phyloP scores from a whole-genome alignment of 2,113 vertebrate species.

The Picathartes gymnocephalus region DNA sequence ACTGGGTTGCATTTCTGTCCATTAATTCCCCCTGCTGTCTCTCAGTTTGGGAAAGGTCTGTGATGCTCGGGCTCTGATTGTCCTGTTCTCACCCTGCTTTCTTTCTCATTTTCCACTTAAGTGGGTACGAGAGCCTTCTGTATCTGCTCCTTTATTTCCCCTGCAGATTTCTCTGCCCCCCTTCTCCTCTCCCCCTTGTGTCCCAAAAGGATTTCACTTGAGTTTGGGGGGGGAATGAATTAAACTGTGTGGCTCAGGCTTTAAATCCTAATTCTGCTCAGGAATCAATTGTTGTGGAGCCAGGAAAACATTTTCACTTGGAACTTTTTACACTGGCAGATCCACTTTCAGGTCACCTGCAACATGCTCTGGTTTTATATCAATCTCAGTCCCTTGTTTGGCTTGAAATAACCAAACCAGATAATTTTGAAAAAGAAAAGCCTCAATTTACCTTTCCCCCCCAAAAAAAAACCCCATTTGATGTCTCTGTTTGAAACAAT shows the following conservation, averaged over 20 bases:
- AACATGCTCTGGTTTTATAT: neutral
- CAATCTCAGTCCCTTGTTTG: neutral
- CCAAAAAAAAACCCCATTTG: neutral
- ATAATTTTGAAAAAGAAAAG: constrained; percentile 15
- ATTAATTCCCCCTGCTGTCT: constrained; percentile 53
- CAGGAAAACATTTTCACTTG: constrained; percentile 5
- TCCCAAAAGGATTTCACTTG: neutral
- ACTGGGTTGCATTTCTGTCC: constrained; percentile 30
- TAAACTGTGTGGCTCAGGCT: neutral
- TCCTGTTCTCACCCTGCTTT: neutral
- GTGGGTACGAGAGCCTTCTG: neutral
- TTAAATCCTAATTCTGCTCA: constrained; percentile 9
- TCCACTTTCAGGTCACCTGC: neutral
- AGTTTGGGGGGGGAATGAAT: neutral
- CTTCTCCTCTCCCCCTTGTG: neutral
- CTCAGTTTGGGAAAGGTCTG: constrained; percentile 16
- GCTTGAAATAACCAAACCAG: neutral
- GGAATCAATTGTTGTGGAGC: neutral
- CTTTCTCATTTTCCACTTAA: neutral
- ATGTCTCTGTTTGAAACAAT: neutral
- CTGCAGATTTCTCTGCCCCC: neutral
- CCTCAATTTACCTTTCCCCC: neutral
- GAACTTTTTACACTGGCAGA: neutral
- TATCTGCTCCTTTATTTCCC: neutral
- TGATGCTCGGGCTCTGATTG: constrained; percentile 6